Percentiles rank a stretch among this genome's conserved stretches.
Evolutionary conservation across 23 tunicate genomes (phyloP).

Genomic region (Aplidium turbinatum): DNA sequence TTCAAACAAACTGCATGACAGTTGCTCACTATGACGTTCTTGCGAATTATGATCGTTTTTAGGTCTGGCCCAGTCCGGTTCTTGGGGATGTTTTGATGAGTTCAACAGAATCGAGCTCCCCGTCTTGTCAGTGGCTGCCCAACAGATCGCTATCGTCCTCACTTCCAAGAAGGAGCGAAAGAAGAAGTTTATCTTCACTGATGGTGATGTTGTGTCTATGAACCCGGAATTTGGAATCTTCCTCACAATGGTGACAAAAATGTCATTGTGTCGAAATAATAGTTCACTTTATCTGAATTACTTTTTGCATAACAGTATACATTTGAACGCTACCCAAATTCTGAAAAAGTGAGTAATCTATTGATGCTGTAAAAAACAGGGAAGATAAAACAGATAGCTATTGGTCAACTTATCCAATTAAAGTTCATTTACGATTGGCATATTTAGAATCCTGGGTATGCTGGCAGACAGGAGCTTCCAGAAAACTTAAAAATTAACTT

Average conservation of each 20-base stretch:
- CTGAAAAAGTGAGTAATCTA: too few species aligned
- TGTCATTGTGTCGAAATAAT: too few species aligned
- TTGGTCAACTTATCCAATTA: too few species aligned
- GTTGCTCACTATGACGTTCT: too few species aligned
- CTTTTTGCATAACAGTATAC: too few species aligned
- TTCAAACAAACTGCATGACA: too few species aligned
- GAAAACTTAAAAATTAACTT: slow-evolving; percentile 95
- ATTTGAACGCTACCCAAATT: too few species aligned
- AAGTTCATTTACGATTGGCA: too few species aligned
- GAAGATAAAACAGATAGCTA: too few species aligned
- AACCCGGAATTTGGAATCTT: slow-evolving; percentile 97
- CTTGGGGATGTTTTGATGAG: slow-evolving; percentile 99
- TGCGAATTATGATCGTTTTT: too few species aligned
- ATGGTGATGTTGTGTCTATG: slow-evolving; percentile 87
- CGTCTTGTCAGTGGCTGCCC: slow-evolving; percentile 97
- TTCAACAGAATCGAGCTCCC: slow-evolving; percentile 98
- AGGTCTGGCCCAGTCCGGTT: slow-evolving; percentile 95
- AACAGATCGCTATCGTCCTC: slow-evolving; percentile 92
- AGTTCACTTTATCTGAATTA: too few species aligned
- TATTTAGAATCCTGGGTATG: slow-evolving; percentile 97
- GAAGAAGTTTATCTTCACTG: slow-evolving; percentile 85
- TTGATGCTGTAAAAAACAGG: too few species aligned
- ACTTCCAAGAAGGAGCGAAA: slow-evolving; percentile 87
- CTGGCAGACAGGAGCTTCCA: slow-evolving; percentile 95
- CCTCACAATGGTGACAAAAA: slow-evolving; percentile 68